phyloP scores from a whole-genome alignment of 2,797 vertebrate genomes.

The Cygnus olor region DNA sequence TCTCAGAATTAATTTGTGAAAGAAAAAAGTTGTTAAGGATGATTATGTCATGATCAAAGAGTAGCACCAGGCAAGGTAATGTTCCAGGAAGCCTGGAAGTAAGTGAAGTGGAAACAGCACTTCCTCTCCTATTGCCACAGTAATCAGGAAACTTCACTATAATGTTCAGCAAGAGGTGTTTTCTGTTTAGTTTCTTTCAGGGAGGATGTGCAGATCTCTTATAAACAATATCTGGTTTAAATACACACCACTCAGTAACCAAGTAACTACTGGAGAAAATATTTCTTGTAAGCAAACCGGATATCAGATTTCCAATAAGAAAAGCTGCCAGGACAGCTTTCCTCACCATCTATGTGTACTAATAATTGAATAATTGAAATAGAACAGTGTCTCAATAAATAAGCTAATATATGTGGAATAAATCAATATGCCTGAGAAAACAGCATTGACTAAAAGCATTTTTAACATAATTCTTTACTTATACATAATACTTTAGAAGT shows the following conservation, averaged over 20 bases:
- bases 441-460: neutral
- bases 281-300: neutral
- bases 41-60: neutral
- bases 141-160: neutral
- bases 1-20: neutral
- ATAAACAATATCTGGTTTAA: neutral
- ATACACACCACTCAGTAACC: neutral
- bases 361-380: neutral
- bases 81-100: neutral
- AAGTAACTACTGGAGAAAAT: neutral
- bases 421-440: neutral
- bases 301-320: neutral
- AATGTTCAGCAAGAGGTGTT: neutral
- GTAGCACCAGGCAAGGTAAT: rapidly evolving
- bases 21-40: neutral
- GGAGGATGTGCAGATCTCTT: neutral
- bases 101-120: neutral
- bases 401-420: neutral
- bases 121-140: neutral
- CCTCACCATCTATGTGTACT: neutral
- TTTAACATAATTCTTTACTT: neutral
- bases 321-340: neutral
- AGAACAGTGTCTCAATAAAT: neutral
- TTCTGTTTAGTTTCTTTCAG: neutral
- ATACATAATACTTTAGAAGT: neutral